Base-by-base conservation (phyloP, 2,113 vertebrate genomes). In the Periophthalmodon schlosseri region DNA sequence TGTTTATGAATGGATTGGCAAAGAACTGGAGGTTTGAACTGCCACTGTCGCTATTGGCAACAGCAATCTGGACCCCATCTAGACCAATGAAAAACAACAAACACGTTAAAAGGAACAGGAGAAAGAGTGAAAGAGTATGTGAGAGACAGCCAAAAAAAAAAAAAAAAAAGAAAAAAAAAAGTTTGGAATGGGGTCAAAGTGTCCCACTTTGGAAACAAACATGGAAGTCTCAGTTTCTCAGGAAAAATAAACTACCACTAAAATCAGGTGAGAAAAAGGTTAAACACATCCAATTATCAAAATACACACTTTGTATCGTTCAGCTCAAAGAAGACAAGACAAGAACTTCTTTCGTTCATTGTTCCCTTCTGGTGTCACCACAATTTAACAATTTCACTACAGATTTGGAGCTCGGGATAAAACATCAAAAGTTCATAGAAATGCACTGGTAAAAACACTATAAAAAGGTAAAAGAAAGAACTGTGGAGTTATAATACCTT, bases 41-140 rank as follows among this genome's bases (percentile, higher is more conserved):
- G 85, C 85, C 86, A 90, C 88, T 56, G 89, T 92, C 88, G 79
- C 88, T 79, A 74, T 57, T 90, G 86, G 91, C 90, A 92, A 87
- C 90, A 71, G 87, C 75, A 84, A 88, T 88, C 88, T 89, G 88
- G 91, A 88, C 84, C 60, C 73, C 86, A 78, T 91, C 89, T 83
- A 87, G 80, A 77, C 78, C 77, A 80, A 74, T 70, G 85, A 78
- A 85, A 89, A 91, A 89, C 86, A 92, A 88, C 81, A 89, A 91
- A 88, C 86, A 88, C 82, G 88, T 84, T 81, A 80, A 78, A 88
- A 80, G 81, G 67, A 77, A 69, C 70, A 82, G 78, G 74, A 82
- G 78, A 77, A 77, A 75, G 79, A 84, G 80, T 20, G 83, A 86
- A 74, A 72, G 82, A 80, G 76, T 11, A 84, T 76, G 81, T 8